Evolutionary conservation across 2,797 vertebrate genomes (phyloP).

Genomic region (Sebastolobus alascanus): DNA sequence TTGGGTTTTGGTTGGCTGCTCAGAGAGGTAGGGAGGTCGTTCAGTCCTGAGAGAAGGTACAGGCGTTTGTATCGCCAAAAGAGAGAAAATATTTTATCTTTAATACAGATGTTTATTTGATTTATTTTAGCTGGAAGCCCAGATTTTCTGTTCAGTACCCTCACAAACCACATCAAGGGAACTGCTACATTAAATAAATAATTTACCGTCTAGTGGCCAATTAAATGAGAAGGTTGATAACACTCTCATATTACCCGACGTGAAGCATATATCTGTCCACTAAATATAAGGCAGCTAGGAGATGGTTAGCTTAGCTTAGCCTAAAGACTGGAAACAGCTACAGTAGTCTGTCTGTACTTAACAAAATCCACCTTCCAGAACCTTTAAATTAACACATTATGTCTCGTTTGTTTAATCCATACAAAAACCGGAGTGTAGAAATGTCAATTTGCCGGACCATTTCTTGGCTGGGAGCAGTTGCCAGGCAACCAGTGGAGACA

Average conservation of each 20-base stretch:
- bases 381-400: not conserved
- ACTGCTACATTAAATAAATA: not conserved
- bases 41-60: slow-evolving; percentile 84
- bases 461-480: not conserved
- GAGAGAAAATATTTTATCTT: not conserved
- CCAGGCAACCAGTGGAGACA: not conserved
- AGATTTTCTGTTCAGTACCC: not conserved
- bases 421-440: not conserved
- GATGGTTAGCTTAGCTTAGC: not conserved
- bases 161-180: not conserved
- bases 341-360: too few species aligned
- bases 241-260: too few species aligned
- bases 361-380: too few species aligned
- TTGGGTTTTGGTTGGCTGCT: slow-evolving; percentile 75
- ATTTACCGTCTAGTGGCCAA: not conserved
- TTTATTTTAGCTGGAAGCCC: too few species aligned
- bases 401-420: not conserved
- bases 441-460: not conserved
- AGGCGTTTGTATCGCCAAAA: not conserved
- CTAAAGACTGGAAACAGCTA: not conserved
- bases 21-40: slow-evolving; percentile 84
- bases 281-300: not conserved
- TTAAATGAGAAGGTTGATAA: not conserved
- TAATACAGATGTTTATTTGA: not conserved
- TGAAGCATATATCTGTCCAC: not conserved